Evolutionary conservation across 2,113 vertebrate genomes (phyloP).

Genomic region (Corvus cornix): DNA sequence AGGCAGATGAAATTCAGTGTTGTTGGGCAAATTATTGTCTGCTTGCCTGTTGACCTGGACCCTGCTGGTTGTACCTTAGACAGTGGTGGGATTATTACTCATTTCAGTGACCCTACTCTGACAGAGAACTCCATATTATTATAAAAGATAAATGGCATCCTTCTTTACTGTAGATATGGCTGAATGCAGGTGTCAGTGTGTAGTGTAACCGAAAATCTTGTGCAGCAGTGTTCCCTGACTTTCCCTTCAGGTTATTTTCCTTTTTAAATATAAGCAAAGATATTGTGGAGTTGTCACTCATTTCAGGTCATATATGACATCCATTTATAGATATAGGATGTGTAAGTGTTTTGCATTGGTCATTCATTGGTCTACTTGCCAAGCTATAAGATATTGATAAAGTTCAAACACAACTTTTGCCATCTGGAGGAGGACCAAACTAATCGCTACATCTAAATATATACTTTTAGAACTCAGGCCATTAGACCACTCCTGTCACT

Average conservation of each 20-base stretch:
- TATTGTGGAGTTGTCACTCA: background rate
- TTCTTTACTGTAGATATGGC: conserved; percentile 67
- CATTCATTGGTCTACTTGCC: background rate
- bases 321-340: background rate
- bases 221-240: background rate
- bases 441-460: background rate
- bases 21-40: conserved; percentile 97
- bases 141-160: conserved; percentile 85
- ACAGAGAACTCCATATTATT: conserved; percentile 76
- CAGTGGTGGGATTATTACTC: conserved; percentile 79
- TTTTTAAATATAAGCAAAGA: background rate
- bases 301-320: background rate
- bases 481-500: background rate
- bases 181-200: conserved; percentile 67
- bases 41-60: conserved; percentile 92
- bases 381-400: background rate
- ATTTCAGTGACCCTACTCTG: conserved; percentile 79
- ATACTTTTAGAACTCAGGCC: background rate
- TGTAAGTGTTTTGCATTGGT: background rate
- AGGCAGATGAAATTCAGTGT: conserved; percentile 97
- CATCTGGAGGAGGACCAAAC: background rate
- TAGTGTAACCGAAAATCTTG: background rate
- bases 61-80: conserved; percentile 82
- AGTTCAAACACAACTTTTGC: background rate
- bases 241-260: background rate